Base-by-base conservation (phyloP, 2,113 vertebrate species). In the Romanogobio albipinnatus region DNA sequence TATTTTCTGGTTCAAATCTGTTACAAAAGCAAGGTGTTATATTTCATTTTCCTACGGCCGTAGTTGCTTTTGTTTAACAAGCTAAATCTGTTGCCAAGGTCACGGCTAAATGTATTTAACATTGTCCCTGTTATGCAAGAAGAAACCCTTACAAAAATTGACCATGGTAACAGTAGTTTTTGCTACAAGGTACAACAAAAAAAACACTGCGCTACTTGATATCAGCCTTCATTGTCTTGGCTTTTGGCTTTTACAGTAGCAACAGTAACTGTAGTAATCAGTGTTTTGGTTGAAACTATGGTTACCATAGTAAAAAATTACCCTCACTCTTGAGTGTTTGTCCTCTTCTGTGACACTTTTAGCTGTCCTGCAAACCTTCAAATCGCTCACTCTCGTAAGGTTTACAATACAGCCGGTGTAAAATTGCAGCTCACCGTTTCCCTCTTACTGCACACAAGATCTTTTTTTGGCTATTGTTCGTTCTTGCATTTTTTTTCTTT, bases 381-480 rank as follows among this genome's bases (percentile, higher is more conserved):
- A 81, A 77, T 56, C 62, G 78, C 61, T 73, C 77, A 39, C 43
- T 85, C 33, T 51, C 43, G n/a, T 58, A 83, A 33, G 58, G 80
- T 71, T 73, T 10, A 56, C 47, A 62, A 83, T 61, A 33, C 56
- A 24, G 19, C 29, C 4, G 47, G 49, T 59, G 39, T 66, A 64
- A 56, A 33, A 85, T 73, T 82, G 22, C 75, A 76, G 51, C 78
- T 73, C 22, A 45, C n/a, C 81, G 45, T 33, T 59, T 88, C 62
- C 45, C 74, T 76, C 47, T 83, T 53, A 81, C 51, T 53, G 9
- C 39, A 43, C 33, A 15, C 49, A 51, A 56, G 76, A 36, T 87
- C 73, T 87, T 84, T 79, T 82, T 81, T 79, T 83, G 76, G 51
- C 26, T 86, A 88, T 90, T 82, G 76, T 70, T 56, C 79, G 80